Evolutionary conservation across 2,797 vertebrate species (phyloP), one percentile per base, ranked within the genome.

Genomic region (Myoxocephalus aenaeus): DNA sequence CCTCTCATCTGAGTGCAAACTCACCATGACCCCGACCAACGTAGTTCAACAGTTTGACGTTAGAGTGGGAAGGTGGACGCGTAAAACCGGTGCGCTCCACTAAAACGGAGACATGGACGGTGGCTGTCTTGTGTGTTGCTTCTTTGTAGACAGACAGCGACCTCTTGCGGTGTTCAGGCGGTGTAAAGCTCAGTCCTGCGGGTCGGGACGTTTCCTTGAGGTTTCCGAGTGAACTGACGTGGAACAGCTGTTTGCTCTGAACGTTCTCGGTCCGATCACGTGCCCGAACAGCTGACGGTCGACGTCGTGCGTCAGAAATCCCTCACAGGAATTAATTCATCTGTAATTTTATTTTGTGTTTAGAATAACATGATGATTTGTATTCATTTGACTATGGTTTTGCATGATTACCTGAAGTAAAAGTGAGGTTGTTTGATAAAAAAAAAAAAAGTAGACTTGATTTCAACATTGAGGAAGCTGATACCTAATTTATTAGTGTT

Each of bases 11-110:
- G n/a, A 10, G 1, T 1, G 27, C 5, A 72, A 56, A 88, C 88
- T 88, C 84, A 90, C 87, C 88, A 54, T 82, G 0, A 51, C 18
- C 57, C 13, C 17, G 59, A 71, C 56, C 65, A 42, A 3, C 62
- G 77, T 3, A 7, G 58, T 18, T 27, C 12, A 2, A 36, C 42
- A 57, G 70, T 5, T 61, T 4, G 29, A 27, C 53, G 75, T 53
- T 25, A 57, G n/a, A 3, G 18, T 4, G 22, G 0, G 29, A 46
- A 3, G 13, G 4, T 10, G 20, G 40, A 69, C 13, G 40, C 42
- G 17, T 46, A 29, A 63, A 6, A 14, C 4, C 0, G 2, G 25
- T 0, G 8, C 7, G 18, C 38, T 42, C 62, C 46, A n/a, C 46
- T 34, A 5, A 14, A 40, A 1, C 36, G 8, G 18, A 58, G 5